Evolutionary conservation across 2,113 vertebrate species (phyloP).

Genomic region (Myrmecophaga tridactyla): DNA sequence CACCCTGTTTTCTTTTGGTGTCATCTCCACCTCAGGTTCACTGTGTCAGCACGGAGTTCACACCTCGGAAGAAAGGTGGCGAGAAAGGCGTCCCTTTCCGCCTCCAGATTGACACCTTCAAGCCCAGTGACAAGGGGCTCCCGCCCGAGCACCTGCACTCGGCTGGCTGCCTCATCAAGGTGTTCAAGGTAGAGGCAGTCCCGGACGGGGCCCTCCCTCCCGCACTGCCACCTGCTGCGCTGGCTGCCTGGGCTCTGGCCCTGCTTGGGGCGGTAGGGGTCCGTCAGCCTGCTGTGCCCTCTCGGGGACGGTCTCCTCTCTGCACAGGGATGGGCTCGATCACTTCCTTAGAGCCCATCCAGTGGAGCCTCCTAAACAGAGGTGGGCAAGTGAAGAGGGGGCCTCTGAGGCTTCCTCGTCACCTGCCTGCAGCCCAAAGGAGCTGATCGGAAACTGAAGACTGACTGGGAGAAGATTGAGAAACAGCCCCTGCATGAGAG

Average conservation of each 20-base stretch:
- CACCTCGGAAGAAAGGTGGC: slow-evolving; percentile 74
- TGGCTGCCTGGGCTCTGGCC: not conserved
- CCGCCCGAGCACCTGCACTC: slow-evolving; percentile 66
- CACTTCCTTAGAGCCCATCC: not conserved
- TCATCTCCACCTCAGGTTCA: slow-evolving; percentile 65
- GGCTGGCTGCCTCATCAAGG: slow-evolving; percentile 73
- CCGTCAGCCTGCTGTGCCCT: not conserved
- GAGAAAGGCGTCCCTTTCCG: slow-evolving; percentile 77
- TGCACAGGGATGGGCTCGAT: not conserved
- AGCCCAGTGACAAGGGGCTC: slow-evolving; percentile 63
- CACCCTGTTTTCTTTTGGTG: not conserved
- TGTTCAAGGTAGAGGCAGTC: slow-evolving; percentile 66
- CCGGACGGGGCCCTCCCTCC: fast-evolving
- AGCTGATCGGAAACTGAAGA: slow-evolving; percentile 79
- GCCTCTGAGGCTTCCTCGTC: not conserved
- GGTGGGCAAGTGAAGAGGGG: not conserved
- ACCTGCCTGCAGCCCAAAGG: slow-evolving; percentile 14
- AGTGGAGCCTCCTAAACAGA: not conserved
- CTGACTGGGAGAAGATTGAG: slow-evolving; percentile 76
- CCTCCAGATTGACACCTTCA: slow-evolving; percentile 77
- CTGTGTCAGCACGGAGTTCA: slow-evolving; percentile 80
- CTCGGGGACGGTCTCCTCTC: not conserved
- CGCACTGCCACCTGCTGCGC: not conserved
- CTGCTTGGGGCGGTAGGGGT: not conserved
- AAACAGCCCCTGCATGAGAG: slow-evolving; percentile 73